Percentiles rank a stretch among this genome's conserved stretches.
Conservation (phyloP, 2,113 vertebrate genomes). For the Anolis sagrei region DNA sequence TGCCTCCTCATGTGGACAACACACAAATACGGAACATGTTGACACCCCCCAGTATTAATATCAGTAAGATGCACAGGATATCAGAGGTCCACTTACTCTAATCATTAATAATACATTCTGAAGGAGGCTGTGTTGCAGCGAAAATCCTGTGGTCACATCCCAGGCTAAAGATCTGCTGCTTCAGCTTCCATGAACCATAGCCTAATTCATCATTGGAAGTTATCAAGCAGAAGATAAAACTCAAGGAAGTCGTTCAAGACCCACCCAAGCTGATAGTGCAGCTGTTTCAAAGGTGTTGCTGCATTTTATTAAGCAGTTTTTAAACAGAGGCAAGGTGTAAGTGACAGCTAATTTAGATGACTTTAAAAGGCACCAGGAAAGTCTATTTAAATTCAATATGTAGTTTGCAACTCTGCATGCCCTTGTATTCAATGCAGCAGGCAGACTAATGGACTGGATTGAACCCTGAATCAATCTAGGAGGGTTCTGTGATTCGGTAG, state of each 20-base stretch:
- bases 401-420: neutral
- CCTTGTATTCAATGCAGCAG: neutral
- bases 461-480: neutral
- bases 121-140: neutral
- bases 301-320: no score
- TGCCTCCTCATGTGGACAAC: neutral
- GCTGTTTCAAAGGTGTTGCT: neutral
- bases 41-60: neutral
- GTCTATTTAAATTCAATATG: neutral
- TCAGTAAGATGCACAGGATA: neutral
- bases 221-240: neutral
- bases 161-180: neutral
- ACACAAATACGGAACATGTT: neutral
- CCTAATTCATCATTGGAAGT: neutral
- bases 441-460: neutral
- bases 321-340: no score
- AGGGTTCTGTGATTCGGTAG: neutral
- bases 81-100: constrained; percentile 4
- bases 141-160: neutral
- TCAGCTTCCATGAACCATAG: neutral
- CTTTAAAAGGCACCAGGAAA: no score
- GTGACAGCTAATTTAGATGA: no score
- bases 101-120: constrained; percentile 16
- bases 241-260: neutral
- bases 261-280: neutral